These are phyloP conservation scores for Paratilapia polleni DNA, from an alignment of 2,113 vertebrate species.

Conservation along the genomic window DNA sequence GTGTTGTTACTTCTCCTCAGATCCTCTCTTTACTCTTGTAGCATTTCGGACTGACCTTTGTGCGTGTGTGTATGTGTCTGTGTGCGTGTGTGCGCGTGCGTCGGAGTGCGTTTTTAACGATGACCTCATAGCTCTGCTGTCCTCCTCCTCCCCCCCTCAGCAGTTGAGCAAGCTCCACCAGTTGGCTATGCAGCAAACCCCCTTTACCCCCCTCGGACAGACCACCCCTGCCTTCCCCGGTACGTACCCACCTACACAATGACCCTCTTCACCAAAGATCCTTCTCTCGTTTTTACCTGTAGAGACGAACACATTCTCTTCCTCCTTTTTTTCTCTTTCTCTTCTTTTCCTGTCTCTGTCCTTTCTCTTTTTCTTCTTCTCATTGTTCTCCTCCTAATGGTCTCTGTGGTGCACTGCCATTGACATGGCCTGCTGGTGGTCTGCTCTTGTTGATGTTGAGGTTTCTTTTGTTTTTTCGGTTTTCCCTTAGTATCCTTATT, in stretches of 20 bases:
- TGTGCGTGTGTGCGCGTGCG: conserved; percentile 60
- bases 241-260: conserved; percentile 92
- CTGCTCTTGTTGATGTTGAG: conserved; percentile 79
- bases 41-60: conserved; percentile 73
- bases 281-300: conserved; percentile 91
- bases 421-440: conserved; percentile 85
- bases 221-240: conserved; percentile 99
- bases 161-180: conserved; percentile 99
- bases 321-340: conserved; percentile 65
- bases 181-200: conserved; percentile 99
- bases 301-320: conserved; percentile 82
- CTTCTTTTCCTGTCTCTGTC: conserved; percentile 61
- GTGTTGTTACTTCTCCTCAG: conserved; percentile 83
- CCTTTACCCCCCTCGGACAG: conserved; percentile 99
- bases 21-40: conserved; percentile 79
- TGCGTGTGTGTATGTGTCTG: conserved; percentile 19
- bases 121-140: conserved; percentile 99
- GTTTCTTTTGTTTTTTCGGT: conserved; percentile 55
- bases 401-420: conserved; percentile 68
- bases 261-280: conserved; percentile 88
- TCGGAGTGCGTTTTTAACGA: conserved; percentile 87
- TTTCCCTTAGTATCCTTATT: conserved; percentile 22
- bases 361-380: conserved; percentile 73
- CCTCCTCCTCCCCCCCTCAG: conserved; percentile 95
- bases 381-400: conserved; percentile 61